A percentile compares a stretch with the other conserved stretches of the same genome.
These are phyloP conservation scores for Romanomermis culicivorax DNA, from an alignment of 2,888 invertebrate species.

Conservation along the genomic window DNA sequence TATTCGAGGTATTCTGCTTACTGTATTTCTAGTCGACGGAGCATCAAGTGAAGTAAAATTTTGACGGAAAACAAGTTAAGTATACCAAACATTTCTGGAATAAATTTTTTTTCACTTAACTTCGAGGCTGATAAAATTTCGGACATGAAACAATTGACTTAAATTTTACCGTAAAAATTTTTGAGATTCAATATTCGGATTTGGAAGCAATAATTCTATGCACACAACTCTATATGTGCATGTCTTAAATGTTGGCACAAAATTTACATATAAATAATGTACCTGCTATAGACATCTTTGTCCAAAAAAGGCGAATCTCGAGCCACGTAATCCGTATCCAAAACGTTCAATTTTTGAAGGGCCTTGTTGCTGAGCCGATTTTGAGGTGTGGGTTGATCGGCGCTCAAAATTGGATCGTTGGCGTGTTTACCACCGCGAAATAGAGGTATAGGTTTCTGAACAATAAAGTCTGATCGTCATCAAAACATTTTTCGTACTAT, in stretches of 20 bases:
- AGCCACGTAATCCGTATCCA: constrained; percentile 28
- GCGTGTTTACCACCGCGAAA: constrained; percentile 82
- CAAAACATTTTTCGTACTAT: not conserved
- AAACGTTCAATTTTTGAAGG: constrained; percentile 15
- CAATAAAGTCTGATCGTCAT: not conserved
- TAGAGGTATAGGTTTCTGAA: constrained; percentile 43
- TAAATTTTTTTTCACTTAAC: no score
- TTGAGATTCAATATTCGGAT: no score
- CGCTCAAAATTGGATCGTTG: constrained; percentile 63
- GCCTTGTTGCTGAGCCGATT: constrained; percentile 27
- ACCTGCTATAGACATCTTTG: constrained; percentile 29
- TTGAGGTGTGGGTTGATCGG: constrained; percentile 43
- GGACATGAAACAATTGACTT: no score
- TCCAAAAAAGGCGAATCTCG: constrained; percentile 31
- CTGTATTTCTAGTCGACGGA: no score
- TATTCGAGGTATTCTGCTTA: no score
- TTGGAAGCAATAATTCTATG: no score
- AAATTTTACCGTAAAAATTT: no score
- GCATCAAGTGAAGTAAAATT: not conserved
- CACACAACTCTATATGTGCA: no score
- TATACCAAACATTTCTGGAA: not conserved
- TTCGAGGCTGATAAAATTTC: no score
- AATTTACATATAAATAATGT: no score
- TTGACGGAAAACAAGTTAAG: not conserved
- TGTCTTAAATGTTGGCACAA: no score